Percentiles rank a stretch among this genome's conserved stretches.
Evolutionary conservation across 2,113 vertebrate species (phyloP).

Genomic region (Carlito syrichta): DNA sequence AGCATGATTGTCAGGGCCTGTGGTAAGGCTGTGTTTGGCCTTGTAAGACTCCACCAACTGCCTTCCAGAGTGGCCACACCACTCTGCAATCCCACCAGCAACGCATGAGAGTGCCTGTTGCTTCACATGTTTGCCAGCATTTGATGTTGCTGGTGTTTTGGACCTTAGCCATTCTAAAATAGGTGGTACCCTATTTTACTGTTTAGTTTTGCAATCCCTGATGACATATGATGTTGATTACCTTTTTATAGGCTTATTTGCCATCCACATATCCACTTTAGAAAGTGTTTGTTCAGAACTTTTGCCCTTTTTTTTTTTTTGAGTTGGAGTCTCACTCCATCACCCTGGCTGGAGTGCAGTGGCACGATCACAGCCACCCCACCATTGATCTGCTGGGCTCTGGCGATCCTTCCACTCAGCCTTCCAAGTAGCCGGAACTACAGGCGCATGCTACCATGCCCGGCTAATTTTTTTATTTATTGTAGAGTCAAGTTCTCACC

Average conservation of each 20-base stretch:
- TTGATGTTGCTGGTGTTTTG: too few species aligned
- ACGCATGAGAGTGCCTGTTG: not conserved
- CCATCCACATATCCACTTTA: not conserved
- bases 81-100: not conserved
- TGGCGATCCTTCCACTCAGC: too few species aligned
- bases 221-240: not conserved
- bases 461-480: too few species aligned
- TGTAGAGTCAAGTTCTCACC: too few species aligned
- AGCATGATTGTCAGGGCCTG: not conserved
- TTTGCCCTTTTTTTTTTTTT: not conserved
- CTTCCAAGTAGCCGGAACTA: too few species aligned
- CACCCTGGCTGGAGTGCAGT: too few species aligned
- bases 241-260: not conserved
- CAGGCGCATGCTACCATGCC: too few species aligned
- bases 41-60: not conserved
- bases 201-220: not conserved
- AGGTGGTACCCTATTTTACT: not conserved
- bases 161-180: too few species aligned
- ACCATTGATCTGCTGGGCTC: rapidly evolving
- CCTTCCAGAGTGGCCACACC: not conserved
- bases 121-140: not conserved
- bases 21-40: not conserved
- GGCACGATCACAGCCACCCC: too few species aligned
- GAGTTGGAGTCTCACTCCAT: too few species aligned
- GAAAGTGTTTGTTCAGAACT: not conserved